Percentiles rank a stretch among this genome's conserved stretches.
These are phyloP conservation scores for Meloe dianella DNA, from an alignment of 2,888 invertebrate species.

Conservation along the genomic window DNA sequence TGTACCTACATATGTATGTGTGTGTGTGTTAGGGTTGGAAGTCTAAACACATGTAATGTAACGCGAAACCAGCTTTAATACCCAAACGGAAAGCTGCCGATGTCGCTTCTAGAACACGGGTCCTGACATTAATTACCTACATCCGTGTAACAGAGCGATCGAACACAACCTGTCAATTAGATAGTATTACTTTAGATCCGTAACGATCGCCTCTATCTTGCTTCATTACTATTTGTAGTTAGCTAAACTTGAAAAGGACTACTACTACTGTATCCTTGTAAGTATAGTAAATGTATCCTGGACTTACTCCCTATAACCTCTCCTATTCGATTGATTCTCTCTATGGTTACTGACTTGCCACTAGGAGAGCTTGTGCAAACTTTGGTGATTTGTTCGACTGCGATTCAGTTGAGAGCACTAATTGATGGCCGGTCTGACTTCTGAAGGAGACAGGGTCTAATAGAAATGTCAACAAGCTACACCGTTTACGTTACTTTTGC, in stretches of 20 bases:
- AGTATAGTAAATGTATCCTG: not conserved
- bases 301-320: not conserved
- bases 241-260: not conserved
- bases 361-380: conserved; percentile 43
- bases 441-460: conserved; percentile 58
- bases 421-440: conserved; percentile 56
- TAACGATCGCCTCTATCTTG: not conserved
- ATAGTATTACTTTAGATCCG: conserved; percentile 55
- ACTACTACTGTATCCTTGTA: not conserved
- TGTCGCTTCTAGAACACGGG: conserved; percentile 53
- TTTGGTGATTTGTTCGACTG: conserved; percentile 52
- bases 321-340: conserved; percentile 18
- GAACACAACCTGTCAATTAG: conserved; percentile 61
- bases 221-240: not conserved
- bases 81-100: conserved; percentile 31
- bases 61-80: conserved; percentile 54
- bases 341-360: conserved; percentile 10
- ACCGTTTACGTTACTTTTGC: conserved; percentile 43
- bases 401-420: conserved; percentile 57
- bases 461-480: conserved; percentile 58
- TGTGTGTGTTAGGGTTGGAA: conserved; percentile 36
- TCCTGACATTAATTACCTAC: conserved; percentile 61
- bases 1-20: conserved; percentile 11
- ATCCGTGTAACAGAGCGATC: conserved; percentile 59
- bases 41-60: conserved; percentile 55